Evolutionary conservation across 1,140 invertebrate species (phyloP).

Genomic region (Cotesia vestalis): DNA sequence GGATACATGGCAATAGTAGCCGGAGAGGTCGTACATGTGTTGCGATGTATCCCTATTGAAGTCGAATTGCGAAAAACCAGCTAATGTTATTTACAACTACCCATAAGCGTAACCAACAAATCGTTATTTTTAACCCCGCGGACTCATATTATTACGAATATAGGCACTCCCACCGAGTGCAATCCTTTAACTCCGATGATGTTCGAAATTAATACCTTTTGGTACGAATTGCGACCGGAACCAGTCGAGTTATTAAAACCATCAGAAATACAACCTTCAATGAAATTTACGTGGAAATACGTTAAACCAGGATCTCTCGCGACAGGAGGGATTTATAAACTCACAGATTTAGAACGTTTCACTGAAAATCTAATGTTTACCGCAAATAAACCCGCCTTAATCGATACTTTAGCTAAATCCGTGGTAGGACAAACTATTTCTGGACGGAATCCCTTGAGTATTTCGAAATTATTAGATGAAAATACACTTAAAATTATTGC

Average conservation of each 20-base stretch:
- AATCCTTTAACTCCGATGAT: neutral
- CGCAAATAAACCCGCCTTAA: no score
- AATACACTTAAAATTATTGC: no score
- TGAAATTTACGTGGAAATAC: neutral
- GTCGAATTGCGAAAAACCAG: neutral
- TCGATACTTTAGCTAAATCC: no score
- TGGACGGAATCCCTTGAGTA: no score
- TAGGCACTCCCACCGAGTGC: neutral
- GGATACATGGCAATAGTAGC: constrained; percentile 36
- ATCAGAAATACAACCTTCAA: neutral
- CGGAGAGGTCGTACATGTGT: constrained; percentile 34
- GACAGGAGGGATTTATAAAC: no score
- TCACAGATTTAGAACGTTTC: no score
- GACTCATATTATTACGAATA: neutral
- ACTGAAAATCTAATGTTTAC: no score
- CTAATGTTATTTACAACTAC: neutral
- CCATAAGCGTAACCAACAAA: constrained; percentile 17
- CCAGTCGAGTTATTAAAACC: neutral
- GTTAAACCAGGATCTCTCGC: neutral
- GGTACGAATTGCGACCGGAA: constrained; percentile 6
- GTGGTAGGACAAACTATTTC: no score
- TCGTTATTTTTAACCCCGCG: constrained; percentile 14
- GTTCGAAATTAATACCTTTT: neutral
- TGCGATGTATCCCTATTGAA: constrained; percentile 1
- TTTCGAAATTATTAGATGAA: no score